Evolutionary conservation across 2,797 vertebrate species (phyloP).

Genomic region (Rhabdophis nuchalis): DNA sequence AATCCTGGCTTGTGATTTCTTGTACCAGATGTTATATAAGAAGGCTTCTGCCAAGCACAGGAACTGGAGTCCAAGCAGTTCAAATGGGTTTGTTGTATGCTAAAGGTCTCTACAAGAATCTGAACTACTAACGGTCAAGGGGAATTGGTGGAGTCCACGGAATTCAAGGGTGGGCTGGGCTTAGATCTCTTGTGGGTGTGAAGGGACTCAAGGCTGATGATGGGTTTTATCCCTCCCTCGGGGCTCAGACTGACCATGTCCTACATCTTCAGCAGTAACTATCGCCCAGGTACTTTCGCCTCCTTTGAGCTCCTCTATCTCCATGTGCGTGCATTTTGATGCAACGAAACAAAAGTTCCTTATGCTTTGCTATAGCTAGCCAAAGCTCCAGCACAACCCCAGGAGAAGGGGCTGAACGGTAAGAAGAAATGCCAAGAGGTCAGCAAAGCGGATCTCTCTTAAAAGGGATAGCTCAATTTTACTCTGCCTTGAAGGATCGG

Average conservation of each 20-base stretch:
- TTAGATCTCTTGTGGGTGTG: background rate
- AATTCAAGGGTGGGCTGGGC: background rate
- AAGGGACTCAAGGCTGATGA: background rate
- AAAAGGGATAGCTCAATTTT: constrained; percentile 54
- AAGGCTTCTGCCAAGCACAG: background rate
- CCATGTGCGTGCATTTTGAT: background rate
- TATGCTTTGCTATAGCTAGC: constrained; percentile 20
- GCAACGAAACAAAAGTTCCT: background rate
- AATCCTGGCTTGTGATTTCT: background rate
- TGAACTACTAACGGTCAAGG: background rate
- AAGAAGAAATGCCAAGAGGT: constrained; percentile 36
- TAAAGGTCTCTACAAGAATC: background rate
- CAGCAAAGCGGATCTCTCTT: constrained; percentile 61
- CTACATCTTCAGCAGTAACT: background rate
- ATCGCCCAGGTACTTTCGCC: background rate
- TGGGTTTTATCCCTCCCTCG: background rate
- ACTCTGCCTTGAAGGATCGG: constrained; percentile 60
- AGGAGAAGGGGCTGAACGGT: constrained; percentile 20
- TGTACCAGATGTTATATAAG: background rate
- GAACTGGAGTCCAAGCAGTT: background rate
- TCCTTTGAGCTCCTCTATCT: background rate
- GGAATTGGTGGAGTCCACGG: background rate
- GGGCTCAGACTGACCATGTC: background rate
- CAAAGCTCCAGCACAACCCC: constrained; percentile 30
- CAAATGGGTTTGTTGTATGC: background rate